These are phyloP conservation scores for Pelusios castaneus DNA, from an alignment of 2,113 vertebrate species.

Conservation along the genomic window DNA sequence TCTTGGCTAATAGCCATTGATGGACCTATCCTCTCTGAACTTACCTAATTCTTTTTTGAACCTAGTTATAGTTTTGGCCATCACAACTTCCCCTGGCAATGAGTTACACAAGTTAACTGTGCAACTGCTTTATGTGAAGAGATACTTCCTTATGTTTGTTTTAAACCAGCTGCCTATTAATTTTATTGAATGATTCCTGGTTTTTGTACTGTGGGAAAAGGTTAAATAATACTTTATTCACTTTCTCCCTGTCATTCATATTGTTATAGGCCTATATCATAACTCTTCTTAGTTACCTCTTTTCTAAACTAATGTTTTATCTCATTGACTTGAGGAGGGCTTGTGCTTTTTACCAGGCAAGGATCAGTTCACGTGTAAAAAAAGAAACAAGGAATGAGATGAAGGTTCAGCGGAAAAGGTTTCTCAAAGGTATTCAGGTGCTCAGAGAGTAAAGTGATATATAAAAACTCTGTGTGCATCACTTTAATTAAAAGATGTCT, in stretches of 20 bases:
- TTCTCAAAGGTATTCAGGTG: background rate
- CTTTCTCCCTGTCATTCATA: background rate
- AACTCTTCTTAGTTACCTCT: background rate
- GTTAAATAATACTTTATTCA: background rate
- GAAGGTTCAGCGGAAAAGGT: background rate
- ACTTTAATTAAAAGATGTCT: background rate
- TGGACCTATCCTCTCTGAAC: too few relatives aligned
- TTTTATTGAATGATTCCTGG: background rate
- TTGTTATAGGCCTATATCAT: background rate
- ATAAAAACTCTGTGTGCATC: background rate
- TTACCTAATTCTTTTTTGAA: too few relatives aligned
- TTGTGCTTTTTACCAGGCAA: background rate
- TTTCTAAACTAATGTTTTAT: background rate
- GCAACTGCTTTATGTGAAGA: background rate
- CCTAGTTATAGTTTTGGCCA: too few relatives aligned
- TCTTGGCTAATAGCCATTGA: too few relatives aligned
- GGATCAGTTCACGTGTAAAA: background rate
- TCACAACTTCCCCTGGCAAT: background rate
- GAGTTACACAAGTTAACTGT: background rate
- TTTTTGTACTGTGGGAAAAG: background rate
- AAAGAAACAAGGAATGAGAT: background rate
- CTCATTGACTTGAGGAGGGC: background rate
- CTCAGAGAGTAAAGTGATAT: background rate
- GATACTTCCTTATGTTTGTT: background rate
- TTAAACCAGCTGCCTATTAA: background rate